Evolutionary conservation across 2,113 vertebrate genomes (phyloP).

Genomic region (Balaeniceps rex): DNA sequence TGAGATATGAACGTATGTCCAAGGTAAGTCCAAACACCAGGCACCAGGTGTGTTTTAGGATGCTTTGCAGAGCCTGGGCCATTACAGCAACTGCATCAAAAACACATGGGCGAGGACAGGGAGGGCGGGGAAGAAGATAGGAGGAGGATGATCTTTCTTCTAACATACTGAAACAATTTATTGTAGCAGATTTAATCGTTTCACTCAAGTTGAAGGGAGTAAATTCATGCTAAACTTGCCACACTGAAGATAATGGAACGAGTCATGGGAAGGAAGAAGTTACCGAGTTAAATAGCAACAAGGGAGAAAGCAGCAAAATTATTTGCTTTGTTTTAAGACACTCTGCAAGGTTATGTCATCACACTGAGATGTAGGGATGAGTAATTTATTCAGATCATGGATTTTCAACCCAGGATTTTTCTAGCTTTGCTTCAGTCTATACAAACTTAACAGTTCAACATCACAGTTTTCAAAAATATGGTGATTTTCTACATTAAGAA

Average conservation of each 20-base stretch:
- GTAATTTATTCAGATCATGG: background rate
- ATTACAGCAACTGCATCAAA: background rate
- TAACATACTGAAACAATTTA: background rate
- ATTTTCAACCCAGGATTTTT: background rate
- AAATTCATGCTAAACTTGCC: background rate
- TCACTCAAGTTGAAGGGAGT: background rate
- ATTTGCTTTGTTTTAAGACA: background rate
- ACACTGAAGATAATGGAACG: background rate
- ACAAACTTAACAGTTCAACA: background rate
- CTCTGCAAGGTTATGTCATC: background rate
- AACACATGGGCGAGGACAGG: background rate
- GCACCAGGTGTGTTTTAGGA: background rate
- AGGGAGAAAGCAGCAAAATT: background rate
- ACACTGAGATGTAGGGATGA: background rate
- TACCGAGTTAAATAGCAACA: background rate
- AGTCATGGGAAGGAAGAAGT: slow-evolving; percentile 2
- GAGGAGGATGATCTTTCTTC: background rate
- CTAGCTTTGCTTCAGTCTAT: background rate
- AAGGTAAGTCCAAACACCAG: background rate
- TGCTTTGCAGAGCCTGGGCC: background rate
- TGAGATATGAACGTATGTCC: background rate
- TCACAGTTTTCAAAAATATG: background rate
- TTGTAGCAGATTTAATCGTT: background rate
- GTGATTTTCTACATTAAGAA: background rate
- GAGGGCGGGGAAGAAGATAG: background rate